A percentile compares a stretch with the other conserved stretches of the same genome.
Conservation (phyloP, 2,888 invertebrate species). For the Torymus texanus region DNA sequence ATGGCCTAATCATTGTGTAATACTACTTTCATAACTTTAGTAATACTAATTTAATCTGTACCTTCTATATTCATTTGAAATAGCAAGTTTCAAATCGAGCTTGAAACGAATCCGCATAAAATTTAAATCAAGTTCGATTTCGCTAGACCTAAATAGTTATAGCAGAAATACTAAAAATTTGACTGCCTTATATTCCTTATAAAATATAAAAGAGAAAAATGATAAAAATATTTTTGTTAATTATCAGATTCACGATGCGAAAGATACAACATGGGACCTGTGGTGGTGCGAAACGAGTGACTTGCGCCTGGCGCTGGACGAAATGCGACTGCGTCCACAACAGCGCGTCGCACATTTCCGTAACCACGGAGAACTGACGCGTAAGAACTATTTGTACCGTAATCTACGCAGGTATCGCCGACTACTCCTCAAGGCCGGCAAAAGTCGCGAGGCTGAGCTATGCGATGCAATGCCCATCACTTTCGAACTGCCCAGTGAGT, state of each 20-base stretch:
- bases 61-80: too few relatives aligned
- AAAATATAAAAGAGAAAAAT: background rate
- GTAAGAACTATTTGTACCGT: conserved; percentile 78
- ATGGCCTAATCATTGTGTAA: too few relatives aligned
- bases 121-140: too few relatives aligned
- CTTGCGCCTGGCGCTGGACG: conserved; percentile 72
- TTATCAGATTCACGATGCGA: conserved; percentile 65
- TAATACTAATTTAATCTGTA: too few relatives aligned
- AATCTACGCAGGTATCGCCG: conserved; percentile 76
- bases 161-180: background rate
- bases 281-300: conserved; percentile 80
- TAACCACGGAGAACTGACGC: conserved; percentile 80
- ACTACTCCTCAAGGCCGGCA: conserved; percentile 64
- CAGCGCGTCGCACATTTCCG: conserved; percentile 79
- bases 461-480: conserved; percentile 79
- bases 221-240: background rate
- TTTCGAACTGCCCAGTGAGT: conserved; percentile 80
- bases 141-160: too few relatives aligned
- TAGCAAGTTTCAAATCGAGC: too few relatives aligned
- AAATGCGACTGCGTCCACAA: conserved; percentile 53
- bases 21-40: too few relatives aligned
- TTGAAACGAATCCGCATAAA: too few relatives aligned
- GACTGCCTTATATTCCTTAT: background rate
- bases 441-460: conserved; percentile 73
- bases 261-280: conserved; percentile 76